Base-by-base conservation (phyloP, 2,888 invertebrate genomes). In the Pemphredon lugubris region DNA sequence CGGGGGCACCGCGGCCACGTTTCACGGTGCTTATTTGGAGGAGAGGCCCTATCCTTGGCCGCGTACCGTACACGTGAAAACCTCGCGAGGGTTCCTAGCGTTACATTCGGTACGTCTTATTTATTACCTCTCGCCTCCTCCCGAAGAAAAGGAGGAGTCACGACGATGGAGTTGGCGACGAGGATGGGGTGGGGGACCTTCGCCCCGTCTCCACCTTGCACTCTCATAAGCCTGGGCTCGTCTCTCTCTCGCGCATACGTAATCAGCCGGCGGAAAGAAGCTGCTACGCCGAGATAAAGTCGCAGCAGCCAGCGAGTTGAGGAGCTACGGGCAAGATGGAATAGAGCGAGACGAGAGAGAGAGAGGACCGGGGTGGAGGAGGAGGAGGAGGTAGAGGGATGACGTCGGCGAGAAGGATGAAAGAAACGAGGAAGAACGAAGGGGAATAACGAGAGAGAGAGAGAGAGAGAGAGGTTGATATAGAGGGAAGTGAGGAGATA, bases 201-300 rank as follows among this genome's bases (percentile, higher is more conserved):
- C 39, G 57, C 59, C 37, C 57, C 70, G 71, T 73, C 70, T 79
- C 68, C 80, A 79, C 78, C 82, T 83, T 83, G 84, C 82, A 83
- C 81, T 84, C 84, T 86, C 86, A 83, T 83, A 85, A 86, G 81
- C 81, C 76, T 64, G 75, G 73, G 48, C 75, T 48, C 71, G 68
- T 72, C 79, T 79, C 75, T 79, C 75, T 70, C 78, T 79, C 75
- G 73, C 71, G 85, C 83, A 86, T 86, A 84, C 85, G 80, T 84
- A 86, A 86, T 86, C 84, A 85, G 82, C 73, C 76, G 71, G 69
- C 66, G 77, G 81, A 79, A 85, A 84, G 79, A 81, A 85, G 81
- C 81, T 75, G 79, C 79, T 78, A 58, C 61, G 72, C 60, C 66
- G 75, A 82, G 85, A 86, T 85, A 84, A 84, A 86, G 86, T 85